phyloP scores from a whole-genome alignment of 2,797 vertebrate genomes.

The Malacoctenus gilli region DNA sequence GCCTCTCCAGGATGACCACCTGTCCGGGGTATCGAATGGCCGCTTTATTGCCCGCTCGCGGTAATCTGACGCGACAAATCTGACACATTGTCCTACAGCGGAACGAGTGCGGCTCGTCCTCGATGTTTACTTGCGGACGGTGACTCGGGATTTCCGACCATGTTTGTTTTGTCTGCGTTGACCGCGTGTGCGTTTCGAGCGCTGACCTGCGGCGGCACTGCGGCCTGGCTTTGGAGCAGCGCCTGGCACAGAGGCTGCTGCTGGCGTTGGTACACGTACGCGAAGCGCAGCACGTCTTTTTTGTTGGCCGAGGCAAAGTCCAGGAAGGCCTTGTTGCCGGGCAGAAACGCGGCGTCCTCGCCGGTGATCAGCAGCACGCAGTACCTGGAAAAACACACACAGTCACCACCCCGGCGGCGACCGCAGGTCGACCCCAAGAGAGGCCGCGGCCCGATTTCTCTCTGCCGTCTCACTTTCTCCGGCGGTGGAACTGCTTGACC shows the following conservation, averaged over 20 bases:
- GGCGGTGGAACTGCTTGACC: constrained; percentile 91
- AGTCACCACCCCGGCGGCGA: too few species aligned
- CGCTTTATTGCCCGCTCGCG: constrained; percentile 33
- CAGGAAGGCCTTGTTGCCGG: constrained; percentile 88
- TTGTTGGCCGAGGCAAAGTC: constrained; percentile 89
- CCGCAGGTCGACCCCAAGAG: too few species aligned
- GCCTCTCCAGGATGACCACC: constrained; percentile 93
- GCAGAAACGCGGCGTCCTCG: constrained; percentile 80
- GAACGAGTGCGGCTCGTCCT: constrained; percentile 13
- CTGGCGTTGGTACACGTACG: constrained; percentile 86
- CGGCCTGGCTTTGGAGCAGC: constrained; percentile 81
- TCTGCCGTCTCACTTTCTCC: constrained; percentile 75
- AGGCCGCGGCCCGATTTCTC: too few species aligned
- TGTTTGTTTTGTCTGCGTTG: constrained; percentile 2
- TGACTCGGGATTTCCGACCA: neutral
- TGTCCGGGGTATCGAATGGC: constrained; percentile 57
- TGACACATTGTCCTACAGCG: neutral
- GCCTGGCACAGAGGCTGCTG: constrained; percentile 87
- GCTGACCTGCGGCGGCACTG: constrained; percentile 75
- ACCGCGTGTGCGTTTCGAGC: constrained; percentile 1
- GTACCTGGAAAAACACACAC: constrained; percentile 79
- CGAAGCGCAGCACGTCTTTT: constrained; percentile 90
- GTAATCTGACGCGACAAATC: constrained; percentile 33
- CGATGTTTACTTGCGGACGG: neutral
- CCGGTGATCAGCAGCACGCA: constrained; percentile 90